Evolutionary conservation across 2,888 invertebrate species (phyloP).

Genomic region (Eulithis prunata): DNA sequence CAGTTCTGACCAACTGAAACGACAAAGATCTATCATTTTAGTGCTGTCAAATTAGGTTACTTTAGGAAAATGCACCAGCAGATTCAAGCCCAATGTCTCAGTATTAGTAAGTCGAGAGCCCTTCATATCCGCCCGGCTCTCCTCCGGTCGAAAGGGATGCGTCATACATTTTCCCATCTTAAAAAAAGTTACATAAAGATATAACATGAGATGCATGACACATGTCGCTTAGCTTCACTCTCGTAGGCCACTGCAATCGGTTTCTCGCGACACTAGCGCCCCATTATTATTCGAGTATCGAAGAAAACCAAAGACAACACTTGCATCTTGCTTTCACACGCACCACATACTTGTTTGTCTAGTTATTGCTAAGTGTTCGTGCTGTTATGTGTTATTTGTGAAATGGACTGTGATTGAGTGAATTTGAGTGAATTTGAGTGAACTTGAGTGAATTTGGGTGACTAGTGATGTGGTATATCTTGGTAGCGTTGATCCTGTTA

Average conservation of each 20-base stretch:
- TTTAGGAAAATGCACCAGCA: too few relatives aligned
- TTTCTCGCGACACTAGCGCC: slow-evolving; percentile 56
- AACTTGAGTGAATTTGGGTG: slow-evolving; percentile 1
- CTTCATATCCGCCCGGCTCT: too few relatives aligned
- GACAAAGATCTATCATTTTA: too few relatives aligned
- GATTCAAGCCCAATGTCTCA: too few relatives aligned
- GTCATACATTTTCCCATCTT: too few relatives aligned
- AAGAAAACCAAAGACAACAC: slow-evolving; percentile 40
- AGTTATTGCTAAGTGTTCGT: slow-evolving; percentile 42
- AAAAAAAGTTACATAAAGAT: too few relatives aligned
- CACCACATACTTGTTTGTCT: slow-evolving; percentile 50
- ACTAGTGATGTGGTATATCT: slow-evolving; percentile 72
- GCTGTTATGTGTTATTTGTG: slow-evolving; percentile 36
- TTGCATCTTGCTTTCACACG: slow-evolving; percentile 58
- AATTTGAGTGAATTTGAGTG: slow-evolving; percentile 11
- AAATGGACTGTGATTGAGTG: slow-evolving; percentile 43
- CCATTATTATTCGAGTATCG: slow-evolving; percentile 44
- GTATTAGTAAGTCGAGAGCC: too few relatives aligned
- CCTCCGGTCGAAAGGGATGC: too few relatives aligned
- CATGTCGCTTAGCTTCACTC: slow-evolving; percentile 3
- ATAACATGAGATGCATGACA: too few relatives aligned
- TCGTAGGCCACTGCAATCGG: slow-evolving; percentile 14
- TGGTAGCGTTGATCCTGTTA: slow-evolving; percentile 73
- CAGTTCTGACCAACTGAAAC: too few relatives aligned
- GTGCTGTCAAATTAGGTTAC: too few relatives aligned